Evolutionary conservation across 2,888 invertebrate genomes (phyloP).

Genomic region (Aricia artaxerxes): DNA sequence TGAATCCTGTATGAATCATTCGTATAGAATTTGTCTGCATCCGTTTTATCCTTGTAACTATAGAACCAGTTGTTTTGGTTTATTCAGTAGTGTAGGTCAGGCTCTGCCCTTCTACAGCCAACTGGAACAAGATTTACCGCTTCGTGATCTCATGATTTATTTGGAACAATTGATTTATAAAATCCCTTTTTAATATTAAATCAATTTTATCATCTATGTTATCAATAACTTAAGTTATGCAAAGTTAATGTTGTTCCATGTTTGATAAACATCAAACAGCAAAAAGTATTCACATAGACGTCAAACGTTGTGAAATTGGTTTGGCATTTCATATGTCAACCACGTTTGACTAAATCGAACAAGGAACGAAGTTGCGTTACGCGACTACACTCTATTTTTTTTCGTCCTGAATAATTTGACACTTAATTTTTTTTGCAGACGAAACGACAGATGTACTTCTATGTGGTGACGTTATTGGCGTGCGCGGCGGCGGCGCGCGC

Average conservation of each 20-base stretch:
- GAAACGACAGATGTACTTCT: not conserved
- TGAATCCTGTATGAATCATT: not conserved
- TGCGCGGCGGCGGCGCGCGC: slow-evolving; percentile 63
- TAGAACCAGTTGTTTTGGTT: slow-evolving; percentile 1
- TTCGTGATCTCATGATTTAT: slow-evolving; percentile 7
- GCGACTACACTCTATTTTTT: too few species aligned
- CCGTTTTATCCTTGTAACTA: not conserved
- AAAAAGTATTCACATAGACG: too few species aligned
- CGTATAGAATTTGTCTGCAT: not conserved
- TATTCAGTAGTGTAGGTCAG: slow-evolving; percentile 12
- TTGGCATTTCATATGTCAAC: too few species aligned
- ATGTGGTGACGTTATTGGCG: slow-evolving; percentile 46
- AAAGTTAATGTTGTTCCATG: too few species aligned
- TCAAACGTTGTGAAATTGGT: too few species aligned
- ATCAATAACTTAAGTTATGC: too few species aligned
- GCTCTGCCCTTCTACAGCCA: not conserved
- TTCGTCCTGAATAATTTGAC: too few species aligned
- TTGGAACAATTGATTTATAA: slow-evolving; percentile 41
- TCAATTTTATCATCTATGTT: too few species aligned
- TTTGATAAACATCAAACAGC: too few species aligned
- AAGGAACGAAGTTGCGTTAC: too few species aligned
- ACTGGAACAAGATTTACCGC: slow-evolving; percentile 3
- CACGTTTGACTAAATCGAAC: too few species aligned
- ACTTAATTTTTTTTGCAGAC: not conserved
- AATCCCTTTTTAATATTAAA: not conserved